Evolutionary conservation across 2,888 invertebrate genomes (phyloP).

Genomic region (Eupithecia insigniata): DNA sequence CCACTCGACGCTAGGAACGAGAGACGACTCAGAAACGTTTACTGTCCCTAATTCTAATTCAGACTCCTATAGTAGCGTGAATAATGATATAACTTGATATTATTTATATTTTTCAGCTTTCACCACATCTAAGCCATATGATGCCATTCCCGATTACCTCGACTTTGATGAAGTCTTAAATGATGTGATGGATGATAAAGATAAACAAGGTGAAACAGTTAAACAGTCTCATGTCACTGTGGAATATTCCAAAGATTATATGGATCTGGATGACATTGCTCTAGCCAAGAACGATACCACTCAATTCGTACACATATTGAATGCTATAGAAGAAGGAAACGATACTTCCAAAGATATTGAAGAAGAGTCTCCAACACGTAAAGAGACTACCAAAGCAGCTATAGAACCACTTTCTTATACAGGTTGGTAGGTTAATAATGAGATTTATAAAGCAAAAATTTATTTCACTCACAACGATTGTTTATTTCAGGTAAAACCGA

Average conservation of each 20-base stretch:
- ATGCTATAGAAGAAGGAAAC: slow-evolving; percentile 5
- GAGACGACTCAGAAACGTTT: neutral
- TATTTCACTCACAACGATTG: neutral
- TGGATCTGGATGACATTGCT: slow-evolving; percentile 44
- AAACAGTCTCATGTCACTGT: slow-evolving; percentile 15
- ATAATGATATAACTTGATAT: neutral
- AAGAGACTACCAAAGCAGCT: neutral
- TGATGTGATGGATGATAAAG: slow-evolving; percentile 50
- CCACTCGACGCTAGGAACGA: neutral
- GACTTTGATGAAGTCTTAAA: slow-evolving; percentile 61
- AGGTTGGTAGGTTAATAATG: neutral
- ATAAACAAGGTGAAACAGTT: slow-evolving; percentile 46
- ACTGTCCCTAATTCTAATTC: neutral
- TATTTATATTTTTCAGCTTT: neutral
- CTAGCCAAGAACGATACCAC: slow-evolving; percentile 26
- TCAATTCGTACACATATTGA: slow-evolving; percentile 7
- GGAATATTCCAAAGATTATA: slow-evolving; percentile 43
- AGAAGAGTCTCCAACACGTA: neutral
- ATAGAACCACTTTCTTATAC: neutral
- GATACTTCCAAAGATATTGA: neutral
- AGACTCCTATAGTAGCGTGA: neutral
- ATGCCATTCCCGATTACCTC: slow-evolving; percentile 45
- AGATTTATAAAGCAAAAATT: neutral
- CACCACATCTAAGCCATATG: neutral
- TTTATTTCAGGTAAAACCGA: slow-evolving; percentile 8